A percentile compares a stretch with the other conserved stretches of the same genome.
phyloP scores from a whole-genome alignment of 2,113 vertebrate species.

The Nibea albiflora region DNA sequence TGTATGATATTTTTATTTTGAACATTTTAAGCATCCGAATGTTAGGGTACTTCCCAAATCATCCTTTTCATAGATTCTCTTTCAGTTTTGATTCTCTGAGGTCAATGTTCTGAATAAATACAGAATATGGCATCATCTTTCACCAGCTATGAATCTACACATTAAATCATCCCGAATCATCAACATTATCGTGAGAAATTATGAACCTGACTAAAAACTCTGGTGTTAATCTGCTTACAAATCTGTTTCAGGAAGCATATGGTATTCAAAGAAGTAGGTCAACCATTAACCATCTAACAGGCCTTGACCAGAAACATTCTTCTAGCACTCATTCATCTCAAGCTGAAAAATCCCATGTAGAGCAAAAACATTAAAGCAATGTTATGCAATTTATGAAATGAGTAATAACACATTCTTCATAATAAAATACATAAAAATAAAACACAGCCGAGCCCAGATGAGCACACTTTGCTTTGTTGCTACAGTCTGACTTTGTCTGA shows the following conservation, averaged over 20 bases:
- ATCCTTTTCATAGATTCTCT: neutral
- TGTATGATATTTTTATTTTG: neutral
- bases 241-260: conserved; percentile 91
- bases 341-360: neutral
- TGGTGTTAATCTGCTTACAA: conserved; percentile 80
- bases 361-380: neutral
- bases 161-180: conserved; percentile 21
- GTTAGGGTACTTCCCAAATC: neutral
- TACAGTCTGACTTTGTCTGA: neutral
- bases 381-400: too few species aligned
- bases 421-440: neutral
- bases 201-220: conserved; percentile 58
- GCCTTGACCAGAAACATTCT: conserved; percentile 85
- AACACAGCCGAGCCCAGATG: neutral
- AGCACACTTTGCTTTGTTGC: neutral
- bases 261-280: conserved; percentile 91
- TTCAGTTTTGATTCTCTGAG: neutral
- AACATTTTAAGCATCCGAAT: neutral
- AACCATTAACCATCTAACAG: conserved; percentile 93
- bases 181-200: conserved; percentile 31
- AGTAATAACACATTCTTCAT: neutral
- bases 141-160: too few species aligned
- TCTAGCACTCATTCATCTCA: conserved; percentile 73
- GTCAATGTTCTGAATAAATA: neutral
- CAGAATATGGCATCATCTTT: neutral